Base-by-base conservation (phyloP, 2,113 vertebrate genomes). In the Sapajus apella region DNA sequence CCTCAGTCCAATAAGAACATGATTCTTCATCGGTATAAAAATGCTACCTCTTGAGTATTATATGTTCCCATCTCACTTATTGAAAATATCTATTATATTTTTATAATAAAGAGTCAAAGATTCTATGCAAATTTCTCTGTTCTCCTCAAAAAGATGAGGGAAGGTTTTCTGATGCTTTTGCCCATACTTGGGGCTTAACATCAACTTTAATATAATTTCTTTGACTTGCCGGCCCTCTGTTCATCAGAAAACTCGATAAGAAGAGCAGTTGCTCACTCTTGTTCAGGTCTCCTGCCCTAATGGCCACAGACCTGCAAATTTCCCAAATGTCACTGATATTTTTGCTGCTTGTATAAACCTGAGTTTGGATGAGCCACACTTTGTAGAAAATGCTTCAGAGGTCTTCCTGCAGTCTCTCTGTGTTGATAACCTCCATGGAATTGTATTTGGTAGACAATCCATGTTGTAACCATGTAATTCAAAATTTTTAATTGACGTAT, bases 1-100 rank as follows among this genome's bases (percentile, higher is more conserved):
- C 35, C 14, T 90, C 27, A 13, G 0, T 87, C 87, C 75, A 37
- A 43, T 72, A 58, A 89, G 72, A 90, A 23, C n/a, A 70, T 64
- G 73, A 1, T 52, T 66, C 61, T 80, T 77, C 52, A 72, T 91
- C 73, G 86, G 87, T 58, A n/a, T 84, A 52, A 77, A 95, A 83
- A 56, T 40, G 45, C 17, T 27, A n/a, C 56, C 52, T 87, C 58
- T 56, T 73, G 43, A 4, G 11, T 72, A 7, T 87, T 37, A 43
- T 47, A 56, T 86, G 79, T 55, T 40, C 40, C 56, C 55, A 20
- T 47, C 23, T 66, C n/a, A 47, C 17, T 27, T 27, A 5, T 23
- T 82, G 86, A 45, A 58, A 37, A 30, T 77, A 37, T 73, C 37
- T 85, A 14, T 80, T 64, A 25, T 4, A 30, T 75, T 90, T 88